Evolutionary conservation across 2,797 vertebrate genomes (phyloP), one percentile per base, ranked within the genome.

Genomic region (Catostomus latipinnis): DNA sequence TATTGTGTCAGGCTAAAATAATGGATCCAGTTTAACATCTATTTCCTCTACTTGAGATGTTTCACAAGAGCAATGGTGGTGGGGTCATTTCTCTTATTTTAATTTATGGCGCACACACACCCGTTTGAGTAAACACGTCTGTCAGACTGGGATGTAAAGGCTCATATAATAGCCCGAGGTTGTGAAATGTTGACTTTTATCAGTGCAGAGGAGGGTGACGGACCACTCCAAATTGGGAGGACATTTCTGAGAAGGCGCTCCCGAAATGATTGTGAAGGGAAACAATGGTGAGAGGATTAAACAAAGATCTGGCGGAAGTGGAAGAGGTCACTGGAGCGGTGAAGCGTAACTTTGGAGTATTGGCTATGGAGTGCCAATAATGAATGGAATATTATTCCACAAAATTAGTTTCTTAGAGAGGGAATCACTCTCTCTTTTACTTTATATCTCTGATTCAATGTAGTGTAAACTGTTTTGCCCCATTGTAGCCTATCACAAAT

Each of bases 101-200:
- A 65, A 74, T 85, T 84, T 81, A 63, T 74, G 80, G 70, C 79
- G 61, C 61, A 14, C 71, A 71, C 85, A 88, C 89, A 80, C 86
- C 89, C 86, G 81, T 85, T 74, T 83, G 83, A 88, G 89, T 85
- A 88, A 89, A 91, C 84, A 88, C 84, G 85, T 86, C 87, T 88
- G 75, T 86, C 84, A 88, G 34, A 48, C 8, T 10, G 48, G 68
- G 52, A 81, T 82, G 76, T 80, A 56, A 83, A 80, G 73, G 52
- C 61, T 60, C 46, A 84, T 85, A 74, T 85, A 86, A 89, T 80
- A 82, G 83, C 79, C 82, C 60, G 45, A 6, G 69, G 83, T 81
- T 83, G 76, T 73, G 87, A 88, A 83, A 84, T 83, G 78, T 90
- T 88, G 86, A 84, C 70, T 87, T 87, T 87, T 74, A 80, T 81